A percentile compares a stretch with the other conserved stretches of the same genome.
phyloP scores from a whole-genome alignment of 1,140 invertebrate species.

The Subanguina moxae region DNA sequence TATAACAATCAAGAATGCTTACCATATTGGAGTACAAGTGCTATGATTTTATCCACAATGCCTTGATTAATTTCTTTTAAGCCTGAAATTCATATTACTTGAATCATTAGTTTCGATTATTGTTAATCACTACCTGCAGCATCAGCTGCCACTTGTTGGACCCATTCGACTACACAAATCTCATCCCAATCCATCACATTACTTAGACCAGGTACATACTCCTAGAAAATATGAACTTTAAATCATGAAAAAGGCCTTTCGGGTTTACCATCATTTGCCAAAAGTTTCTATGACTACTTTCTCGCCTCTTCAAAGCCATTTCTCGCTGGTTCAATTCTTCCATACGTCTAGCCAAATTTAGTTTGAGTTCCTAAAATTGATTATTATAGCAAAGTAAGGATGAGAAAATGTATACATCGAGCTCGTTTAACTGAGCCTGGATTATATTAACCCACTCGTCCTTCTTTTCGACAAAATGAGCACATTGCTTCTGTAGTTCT shows the following conservation, averaged over 20 bases:
- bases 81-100: conserved; percentile 6
- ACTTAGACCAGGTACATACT: conserved; percentile 14
- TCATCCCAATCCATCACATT: conserved; percentile 41
- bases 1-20: too few species aligned
- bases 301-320: conserved; percentile 30
- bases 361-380: conserved; percentile 34
- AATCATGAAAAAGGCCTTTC: too few species aligned
- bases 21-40: conserved; percentile 34
- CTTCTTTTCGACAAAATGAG: conserved; percentile 40
- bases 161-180: conserved; percentile 42
- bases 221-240: too few species aligned
- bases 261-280: conserved; percentile 32
- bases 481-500: conserved; percentile 45
- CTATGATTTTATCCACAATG: conserved; percentile 37
- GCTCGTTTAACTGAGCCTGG: conserved; percentile 35
- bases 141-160: conserved; percentile 16
- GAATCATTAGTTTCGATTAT: too few species aligned
- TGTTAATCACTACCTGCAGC: too few species aligned
- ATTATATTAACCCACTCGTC: conserved; percentile 48
- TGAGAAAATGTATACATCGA: conserved; percentile 34
- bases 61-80: conserved; percentile 22
- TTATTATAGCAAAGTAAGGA: background rate
- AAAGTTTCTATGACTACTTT: conserved; percentile 46
- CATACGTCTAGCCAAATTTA: conserved; percentile 45
- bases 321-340: conserved; percentile 45